phyloP scores from a whole-genome alignment of 1,140 invertebrate genomes.

The Calycopis cecrops region DNA sequence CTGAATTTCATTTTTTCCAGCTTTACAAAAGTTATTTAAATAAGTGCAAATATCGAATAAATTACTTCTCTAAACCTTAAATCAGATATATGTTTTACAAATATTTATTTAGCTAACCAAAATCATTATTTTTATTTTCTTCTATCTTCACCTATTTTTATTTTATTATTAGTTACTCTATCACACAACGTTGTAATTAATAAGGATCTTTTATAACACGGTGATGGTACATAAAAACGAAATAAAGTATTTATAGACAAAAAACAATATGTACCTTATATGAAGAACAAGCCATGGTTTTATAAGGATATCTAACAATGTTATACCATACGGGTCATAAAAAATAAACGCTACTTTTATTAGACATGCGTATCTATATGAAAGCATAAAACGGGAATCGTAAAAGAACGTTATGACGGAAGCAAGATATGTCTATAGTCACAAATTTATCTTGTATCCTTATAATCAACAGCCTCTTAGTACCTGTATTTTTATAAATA shows the following conservation, averaged over 20 bases:
- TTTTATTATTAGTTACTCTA: no score
- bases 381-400: conserved; percentile 11
- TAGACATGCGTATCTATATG: conserved; percentile 9
- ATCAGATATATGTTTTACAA: no score
- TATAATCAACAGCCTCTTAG: no score
- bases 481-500: no score
- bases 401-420: conserved; percentile 8
- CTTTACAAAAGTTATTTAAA: no score
- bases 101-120: no score
- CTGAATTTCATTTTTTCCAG: no score
- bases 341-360: conserved; percentile 12
- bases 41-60: no score
- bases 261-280: not conserved
- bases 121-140: no score
- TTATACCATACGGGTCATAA: conserved; percentile 10
- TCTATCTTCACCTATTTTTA: no score
- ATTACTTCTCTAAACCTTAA: no score
- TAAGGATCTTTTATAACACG: not conserved
- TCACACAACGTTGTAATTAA: no score
- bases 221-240: not conserved
- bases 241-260: not conserved
- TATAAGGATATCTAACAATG: conserved; percentile 10
- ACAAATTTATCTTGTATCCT: conserved; percentile 21
- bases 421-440: conserved; percentile 9
- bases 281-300: not conserved